Percentiles rank a stretch among this genome's conserved stretches.
These are phyloP conservation scores for Ormyrus rosae DNA, from an alignment of 2,888 invertebrate species.

Conservation along the genomic window DNA sequence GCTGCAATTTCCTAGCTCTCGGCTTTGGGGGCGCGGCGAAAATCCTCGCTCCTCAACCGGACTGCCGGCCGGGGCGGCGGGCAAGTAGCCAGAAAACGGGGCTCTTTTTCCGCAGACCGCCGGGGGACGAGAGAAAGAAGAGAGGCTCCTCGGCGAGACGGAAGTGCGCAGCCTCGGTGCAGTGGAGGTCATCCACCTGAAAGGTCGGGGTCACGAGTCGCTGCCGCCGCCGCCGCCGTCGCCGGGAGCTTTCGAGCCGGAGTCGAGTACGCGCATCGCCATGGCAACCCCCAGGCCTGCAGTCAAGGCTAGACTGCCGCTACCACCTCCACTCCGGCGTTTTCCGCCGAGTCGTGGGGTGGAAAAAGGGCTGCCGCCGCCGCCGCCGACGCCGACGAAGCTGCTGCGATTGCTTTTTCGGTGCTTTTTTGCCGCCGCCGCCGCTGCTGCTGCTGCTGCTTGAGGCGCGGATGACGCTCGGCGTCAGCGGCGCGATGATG, in stretches of 20 bases:
- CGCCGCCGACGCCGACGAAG: too few species aligned
- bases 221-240: constrained; percentile 46
- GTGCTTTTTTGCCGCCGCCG: too few species aligned
- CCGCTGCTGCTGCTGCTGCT: too few species aligned
- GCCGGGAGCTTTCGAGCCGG: constrained; percentile 42
- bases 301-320: constrained; percentile 73
- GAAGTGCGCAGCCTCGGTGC: constrained; percentile 69
- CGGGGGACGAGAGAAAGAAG: background rate
- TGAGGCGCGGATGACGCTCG: too few species aligned
- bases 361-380: constrained; percentile 6
- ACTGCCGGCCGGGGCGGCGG: background rate
- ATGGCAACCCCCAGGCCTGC: constrained; percentile 71
- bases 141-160: constrained; percentile 20
- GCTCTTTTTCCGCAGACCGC: too few species aligned
- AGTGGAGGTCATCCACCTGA: constrained; percentile 76
- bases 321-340: constrained; percentile 25
- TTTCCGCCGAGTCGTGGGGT: constrained; percentile 18
- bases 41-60: constrained; percentile 26
- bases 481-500: too few species aligned
- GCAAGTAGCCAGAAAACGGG: background rate
- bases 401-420: too few species aligned
- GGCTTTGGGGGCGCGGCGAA: constrained; percentile 3
- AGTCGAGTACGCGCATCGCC: constrained; percentile 65
- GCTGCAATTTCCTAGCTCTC: too few species aligned
- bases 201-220: constrained; percentile 75